A percentile compares a stretch with the other conserved stretches of the same genome.
Conservation (phyloP, 1,140 invertebrate genomes). For the Bombus consobrinus region DNA sequence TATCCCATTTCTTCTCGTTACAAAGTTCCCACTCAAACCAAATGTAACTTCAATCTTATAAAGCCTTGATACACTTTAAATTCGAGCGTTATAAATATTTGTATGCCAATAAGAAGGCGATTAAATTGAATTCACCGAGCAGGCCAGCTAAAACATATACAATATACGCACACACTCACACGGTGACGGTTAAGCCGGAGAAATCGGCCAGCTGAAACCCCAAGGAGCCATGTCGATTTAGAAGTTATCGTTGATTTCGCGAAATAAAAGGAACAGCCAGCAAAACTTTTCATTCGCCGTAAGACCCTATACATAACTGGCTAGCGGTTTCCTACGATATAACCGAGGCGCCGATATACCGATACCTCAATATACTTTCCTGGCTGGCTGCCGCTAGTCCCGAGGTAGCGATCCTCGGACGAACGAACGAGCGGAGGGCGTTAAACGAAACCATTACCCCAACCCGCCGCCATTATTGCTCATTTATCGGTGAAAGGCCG, state of each 20-base stretch:
- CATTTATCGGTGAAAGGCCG: constrained; percentile 69
- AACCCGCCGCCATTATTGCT: constrained; percentile 66
- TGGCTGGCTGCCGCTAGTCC: constrained; percentile 55
- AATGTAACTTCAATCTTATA: no score
- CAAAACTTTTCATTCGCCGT: constrained; percentile 42
- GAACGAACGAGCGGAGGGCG: constrained; percentile 58
- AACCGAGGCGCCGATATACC: constrained; percentile 52
- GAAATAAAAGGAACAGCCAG: constrained; percentile 9
- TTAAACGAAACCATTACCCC: constrained; percentile 72
- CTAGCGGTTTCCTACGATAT: constrained; percentile 46
- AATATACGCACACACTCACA: background rate
- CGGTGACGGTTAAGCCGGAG: background rate
- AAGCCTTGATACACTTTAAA: background rate
- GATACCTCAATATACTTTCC: constrained; percentile 36
- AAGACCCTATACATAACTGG: constrained; percentile 34
- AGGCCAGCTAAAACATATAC: background rate
- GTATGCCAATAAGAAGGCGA: no score
- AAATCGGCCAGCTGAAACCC: background rate
- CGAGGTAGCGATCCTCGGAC: constrained; percentile 54
- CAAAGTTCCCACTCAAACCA: no score
- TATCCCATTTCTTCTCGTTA: no score
- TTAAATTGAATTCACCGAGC: background rate
- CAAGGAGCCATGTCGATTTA: background rate
- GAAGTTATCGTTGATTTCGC: constrained; percentile 11
- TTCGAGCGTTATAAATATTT: background rate